phyloP scores from a whole-genome alignment of 1,140 invertebrate genomes.

The Harlomillsia oculata region DNA sequence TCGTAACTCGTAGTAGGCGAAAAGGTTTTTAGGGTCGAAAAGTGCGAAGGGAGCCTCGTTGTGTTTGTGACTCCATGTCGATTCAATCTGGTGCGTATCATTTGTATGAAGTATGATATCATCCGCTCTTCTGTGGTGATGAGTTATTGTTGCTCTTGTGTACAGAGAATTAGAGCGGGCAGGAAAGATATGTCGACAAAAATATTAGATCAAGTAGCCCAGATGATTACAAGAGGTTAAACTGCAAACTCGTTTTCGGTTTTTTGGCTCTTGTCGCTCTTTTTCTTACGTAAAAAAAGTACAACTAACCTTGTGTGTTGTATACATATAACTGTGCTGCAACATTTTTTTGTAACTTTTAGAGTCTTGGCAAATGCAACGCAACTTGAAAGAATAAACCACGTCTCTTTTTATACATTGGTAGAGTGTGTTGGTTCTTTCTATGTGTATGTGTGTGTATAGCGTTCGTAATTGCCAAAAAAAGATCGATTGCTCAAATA shows the following conservation, averaged over 20 bases:
- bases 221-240: not conserved
- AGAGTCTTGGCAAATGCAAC: too few species aligned
- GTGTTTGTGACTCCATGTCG: too few species aligned
- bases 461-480: conserved; percentile 23
- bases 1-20: too few species aligned
- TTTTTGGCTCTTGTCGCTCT: not conserved
- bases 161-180: conserved; percentile 7
- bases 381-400: too few species aligned
- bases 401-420: too few species aligned
- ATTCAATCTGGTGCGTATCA: conserved; percentile 15
- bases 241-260: not conserved
- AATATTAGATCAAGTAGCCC: not conserved
- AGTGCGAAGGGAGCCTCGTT: too few species aligned
- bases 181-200: not conserved
- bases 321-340: too few species aligned
- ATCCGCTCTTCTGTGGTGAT: conserved; percentile 10
- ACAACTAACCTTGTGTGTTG: too few species aligned
- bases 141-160: conserved; percentile 17
- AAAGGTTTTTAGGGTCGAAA: too few species aligned
- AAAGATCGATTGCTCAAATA: conserved; percentile 27
- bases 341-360: too few species aligned
- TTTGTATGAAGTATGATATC: conserved; percentile 12
- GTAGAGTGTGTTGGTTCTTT: not conserved
- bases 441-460: conserved; percentile 1
- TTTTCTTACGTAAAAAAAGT: too few species aligned